Conservation (phyloP, 2,113 vertebrate species). For the Gobiocypris rarus region DNA sequence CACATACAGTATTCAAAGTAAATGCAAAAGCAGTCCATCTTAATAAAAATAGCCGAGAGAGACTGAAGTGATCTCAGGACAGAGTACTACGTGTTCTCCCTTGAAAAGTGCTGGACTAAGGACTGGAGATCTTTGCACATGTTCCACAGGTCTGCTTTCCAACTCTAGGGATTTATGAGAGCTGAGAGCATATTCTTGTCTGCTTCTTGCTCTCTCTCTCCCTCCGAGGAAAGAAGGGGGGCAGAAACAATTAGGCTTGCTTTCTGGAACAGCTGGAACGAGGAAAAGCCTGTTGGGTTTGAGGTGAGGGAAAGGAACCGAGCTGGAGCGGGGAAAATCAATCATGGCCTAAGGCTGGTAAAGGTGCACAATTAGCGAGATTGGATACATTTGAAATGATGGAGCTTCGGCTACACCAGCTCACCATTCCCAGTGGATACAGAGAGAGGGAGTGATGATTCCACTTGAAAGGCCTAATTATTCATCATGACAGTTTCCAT, state of each 20-base stretch:
- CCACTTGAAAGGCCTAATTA: constrained; percentile 44
- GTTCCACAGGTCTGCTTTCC: constrained; percentile 55
- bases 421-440: constrained; percentile 22
- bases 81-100: constrained; percentile 16
- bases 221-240: constrained; percentile 10
- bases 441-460: constrained; percentile 22
- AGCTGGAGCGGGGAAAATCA: constrained; percentile 44
- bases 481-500: constrained; percentile 34
- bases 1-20: constrained; percentile 10
- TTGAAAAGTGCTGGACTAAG: constrained; percentile 39
- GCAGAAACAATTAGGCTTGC: constrained; percentile 34
- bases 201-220: constrained; percentile 34
- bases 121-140: constrained; percentile 52
- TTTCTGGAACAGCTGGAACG: constrained; percentile 52
- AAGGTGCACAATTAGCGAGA: constrained; percentile 59
- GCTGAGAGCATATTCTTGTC: constrained; percentile 57
- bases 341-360: constrained; percentile 50
- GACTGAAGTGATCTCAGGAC: background rate
- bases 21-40: background rate
- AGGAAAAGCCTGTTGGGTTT: constrained; percentile 39
- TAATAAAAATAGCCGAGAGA: background rate
- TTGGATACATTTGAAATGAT: constrained; percentile 44
- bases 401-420: constrained; percentile 27
- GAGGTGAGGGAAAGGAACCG: constrained; percentile 22
- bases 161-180: constrained; percentile 52